Evolutionary conservation across 2,113 vertebrate genomes (phyloP).

Genomic region (Galeopterus variegatus): DNA sequence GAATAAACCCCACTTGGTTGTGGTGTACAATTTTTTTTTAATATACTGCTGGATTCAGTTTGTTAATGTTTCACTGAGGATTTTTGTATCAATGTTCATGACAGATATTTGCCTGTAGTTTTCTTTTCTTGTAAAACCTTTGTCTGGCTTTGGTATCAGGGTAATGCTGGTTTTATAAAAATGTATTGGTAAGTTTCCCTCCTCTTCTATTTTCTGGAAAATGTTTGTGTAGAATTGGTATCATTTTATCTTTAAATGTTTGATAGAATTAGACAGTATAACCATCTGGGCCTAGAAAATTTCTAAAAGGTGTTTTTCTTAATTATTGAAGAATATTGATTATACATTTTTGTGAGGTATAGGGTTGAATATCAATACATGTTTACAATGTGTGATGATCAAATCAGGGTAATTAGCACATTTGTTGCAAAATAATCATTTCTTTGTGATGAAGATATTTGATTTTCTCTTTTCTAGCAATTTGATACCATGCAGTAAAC

Average conservation of each 20-base stretch:
- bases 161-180: constrained; percentile 18
- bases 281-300: not conserved
- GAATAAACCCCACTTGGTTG: not conserved
- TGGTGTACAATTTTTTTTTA: not conserved
- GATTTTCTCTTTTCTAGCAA: no score
- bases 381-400: no score
- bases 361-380: not conserved
- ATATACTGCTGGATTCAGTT: not conserved
- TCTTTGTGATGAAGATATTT: no score
- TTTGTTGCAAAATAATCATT: no score
- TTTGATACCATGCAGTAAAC: no score
- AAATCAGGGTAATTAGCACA: no score
- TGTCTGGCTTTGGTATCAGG: not conserved
- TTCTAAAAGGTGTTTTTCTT: not conserved
- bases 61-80: not conserved
- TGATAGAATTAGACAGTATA: not conserved
- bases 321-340: no score
- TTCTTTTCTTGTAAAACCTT: not conserved
- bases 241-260: not conserved
- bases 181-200: not conserved
- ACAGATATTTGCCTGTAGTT: not conserved
- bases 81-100: not conserved
- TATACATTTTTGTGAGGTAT: not conserved
- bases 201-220: not conserved
- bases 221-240: not conserved